Evolutionary conservation across 64 coral and sea anemone species (phyloP), one percentile per base, ranked within the genome.

Genomic region (Acropora yongei): DNA sequence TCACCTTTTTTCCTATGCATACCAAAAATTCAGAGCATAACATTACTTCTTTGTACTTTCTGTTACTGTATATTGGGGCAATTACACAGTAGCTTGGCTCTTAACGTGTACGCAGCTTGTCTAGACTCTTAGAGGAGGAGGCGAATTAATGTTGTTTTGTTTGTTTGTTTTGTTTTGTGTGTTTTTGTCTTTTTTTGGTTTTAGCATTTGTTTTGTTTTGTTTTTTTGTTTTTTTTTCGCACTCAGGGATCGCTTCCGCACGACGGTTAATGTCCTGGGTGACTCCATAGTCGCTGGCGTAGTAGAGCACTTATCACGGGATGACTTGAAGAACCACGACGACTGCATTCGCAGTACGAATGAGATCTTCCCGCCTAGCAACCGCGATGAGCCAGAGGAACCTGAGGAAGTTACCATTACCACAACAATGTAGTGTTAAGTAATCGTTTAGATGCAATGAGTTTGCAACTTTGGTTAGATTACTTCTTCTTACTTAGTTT

Each of bases 211-310:
- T 76, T 30, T 9, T 76, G 44, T 0, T 46, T 5, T 53, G 16
- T 41, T 6, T 4, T 43, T 17, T 18, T 48, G 14, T 41, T 48
- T 85, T 14, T 46, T 44, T 67, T 65, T 12, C 41, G 47, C 68
- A 7, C 43, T 3, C 79, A 96, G 95, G 49, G 95, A 96, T 78
- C 95, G 95, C 18, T 96, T 92, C 87, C 95, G 95, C 18, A 90
- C 89, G 3, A 86, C 89, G 8, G 80, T 91, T 17, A 96, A 96
- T 67, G 89, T 96, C 17, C 88, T 96, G 95, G 95, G 95, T 2
- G 95, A 96, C 40, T 86, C 95, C 2, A 78, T 91, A 11, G 95
- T 90, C 40, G 86, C 86, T 6, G 95, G 95, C 14, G 71, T 96
- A 20, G 79, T 96, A 17, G 68, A 96, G 86, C 90, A 93, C 11